Percentiles rank a stretch among this genome's conserved stretches.
Evolutionary conservation across 2,113 vertebrate species (phyloP).

Genomic region (Boleophthalmus pectinirostris): DNA sequence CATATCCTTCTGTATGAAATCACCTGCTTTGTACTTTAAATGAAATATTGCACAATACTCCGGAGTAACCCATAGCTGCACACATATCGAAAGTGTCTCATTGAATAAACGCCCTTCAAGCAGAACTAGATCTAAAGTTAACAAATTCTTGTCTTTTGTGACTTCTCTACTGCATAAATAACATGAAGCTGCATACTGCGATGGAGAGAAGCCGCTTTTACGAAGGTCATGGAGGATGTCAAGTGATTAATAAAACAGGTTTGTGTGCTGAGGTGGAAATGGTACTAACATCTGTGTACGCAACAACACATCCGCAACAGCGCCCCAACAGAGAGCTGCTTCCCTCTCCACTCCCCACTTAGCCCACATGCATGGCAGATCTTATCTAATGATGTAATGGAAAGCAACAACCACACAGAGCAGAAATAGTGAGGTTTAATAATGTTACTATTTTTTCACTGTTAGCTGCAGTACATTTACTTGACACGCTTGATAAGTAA

Average conservation of each 20-base stretch:
- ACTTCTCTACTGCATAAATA: slow-evolving; percentile 8
- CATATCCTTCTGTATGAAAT: slow-evolving; percentile 25
- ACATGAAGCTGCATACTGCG: no score
- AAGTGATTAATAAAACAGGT: slow-evolving; percentile 7
- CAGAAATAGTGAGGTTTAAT: background rate
- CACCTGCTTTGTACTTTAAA: slow-evolving; percentile 19
- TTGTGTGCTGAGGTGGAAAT: slow-evolving; percentile 9
- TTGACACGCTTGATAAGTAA: background rate
- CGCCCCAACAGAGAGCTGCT: background rate
- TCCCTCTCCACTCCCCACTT: background rate
- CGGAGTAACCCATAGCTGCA: slow-evolving; percentile 12
- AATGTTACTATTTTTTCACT: background rate
- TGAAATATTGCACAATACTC: slow-evolving; percentile 31
- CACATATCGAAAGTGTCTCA: slow-evolving; percentile 3
- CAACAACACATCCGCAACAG: slow-evolving; percentile 5
- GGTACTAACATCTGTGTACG: background rate
- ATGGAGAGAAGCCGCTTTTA: background rate
- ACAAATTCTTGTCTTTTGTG: slow-evolving; percentile 9
- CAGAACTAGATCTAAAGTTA: slow-evolving; percentile 17
- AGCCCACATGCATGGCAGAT: slow-evolving; percentile 15
- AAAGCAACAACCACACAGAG: slow-evolving; percentile 10
- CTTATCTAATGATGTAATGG: slow-evolving; percentile 22
- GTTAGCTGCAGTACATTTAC: background rate
- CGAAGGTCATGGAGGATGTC: slow-evolving; percentile 15
- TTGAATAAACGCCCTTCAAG: slow-evolving; percentile 26